Percentiles rank a stretch among this genome's conserved stretches.
phyloP scores from a whole-genome alignment of 92 coral and sea anemone genomes.

The Palythoa grandiflora region DNA sequence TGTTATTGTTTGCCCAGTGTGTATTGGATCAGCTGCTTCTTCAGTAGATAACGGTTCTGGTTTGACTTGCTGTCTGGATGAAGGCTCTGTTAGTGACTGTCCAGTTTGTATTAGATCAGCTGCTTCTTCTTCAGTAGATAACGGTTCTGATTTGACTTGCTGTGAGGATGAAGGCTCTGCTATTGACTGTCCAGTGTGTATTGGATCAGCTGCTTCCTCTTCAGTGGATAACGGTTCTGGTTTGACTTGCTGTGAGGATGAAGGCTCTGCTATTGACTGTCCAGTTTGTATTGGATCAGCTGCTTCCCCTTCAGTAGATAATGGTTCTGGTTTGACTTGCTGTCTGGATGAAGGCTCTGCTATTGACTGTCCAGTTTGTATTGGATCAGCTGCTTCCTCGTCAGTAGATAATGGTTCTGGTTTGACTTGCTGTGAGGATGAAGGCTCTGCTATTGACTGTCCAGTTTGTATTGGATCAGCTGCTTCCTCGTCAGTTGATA shows the following conservation, averaged over 20 bases:
- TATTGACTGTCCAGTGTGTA: too few species aligned
- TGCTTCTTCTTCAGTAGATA: neutral
- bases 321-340: neutral
- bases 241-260: neutral
- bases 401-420: neutral
- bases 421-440: neutral
- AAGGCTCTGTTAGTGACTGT: neutral
- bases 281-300: neutral
- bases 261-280: neutral
- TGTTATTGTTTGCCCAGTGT: too few species aligned
- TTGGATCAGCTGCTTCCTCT: neutral
- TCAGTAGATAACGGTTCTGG: neutral
- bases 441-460: neutral
- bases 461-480: neutral
- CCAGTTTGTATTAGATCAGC: neutral
- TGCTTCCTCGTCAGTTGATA: neutral
- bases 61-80: neutral
- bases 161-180: neutral
- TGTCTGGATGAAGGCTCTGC: neutral
- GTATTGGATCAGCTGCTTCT: too few species aligned
- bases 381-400: neutral
- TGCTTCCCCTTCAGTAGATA: neutral
- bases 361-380: neutral
- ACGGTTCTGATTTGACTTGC: neutral
- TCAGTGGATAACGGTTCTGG: neutral